A percentile compares a stretch with the other conserved stretches of the same genome.
These are phyloP conservation scores for Salvelinus namaycush DNA, from an alignment of 2,113 vertebrate genomes.

Conservation along the genomic window DNA sequence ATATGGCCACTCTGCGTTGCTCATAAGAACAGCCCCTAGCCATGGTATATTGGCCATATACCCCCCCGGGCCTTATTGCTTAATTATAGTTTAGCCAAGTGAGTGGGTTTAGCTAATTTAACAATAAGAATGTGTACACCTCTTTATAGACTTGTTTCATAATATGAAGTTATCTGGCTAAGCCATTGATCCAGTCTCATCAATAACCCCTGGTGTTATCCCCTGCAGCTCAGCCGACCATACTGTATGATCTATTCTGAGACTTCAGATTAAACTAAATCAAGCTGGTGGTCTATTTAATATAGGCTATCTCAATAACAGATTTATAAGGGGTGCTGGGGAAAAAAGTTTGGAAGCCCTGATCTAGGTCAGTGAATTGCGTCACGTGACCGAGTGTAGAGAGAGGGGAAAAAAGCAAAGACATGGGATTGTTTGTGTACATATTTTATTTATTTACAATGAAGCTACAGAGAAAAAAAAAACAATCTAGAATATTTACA, in stretches of 20 bases:
- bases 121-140: background rate
- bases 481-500: background rate
- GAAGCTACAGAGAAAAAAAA: background rate
- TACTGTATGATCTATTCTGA: background rate
- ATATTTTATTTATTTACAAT: background rate
- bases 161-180: background rate
- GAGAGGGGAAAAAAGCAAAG: background rate
- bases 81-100: too few relatives aligned
- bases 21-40: too few relatives aligned
- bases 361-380: too few relatives aligned
- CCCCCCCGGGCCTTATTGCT: too few relatives aligned
- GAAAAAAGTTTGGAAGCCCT: too few relatives aligned
- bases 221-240: background rate
- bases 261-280: too few relatives aligned
- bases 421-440: background rate
- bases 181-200: background rate
- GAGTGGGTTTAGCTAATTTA: background rate
- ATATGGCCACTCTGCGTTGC: too few relatives aligned
- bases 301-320: too few relatives aligned
- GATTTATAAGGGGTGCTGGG: too few relatives aligned
- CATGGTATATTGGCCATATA: too few relatives aligned
- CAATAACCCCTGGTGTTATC: background rate
- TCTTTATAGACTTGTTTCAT: background rate
- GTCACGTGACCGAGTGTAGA: background rate
- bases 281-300: too few relatives aligned